phyloP scores from a whole-genome alignment of 2,797 vertebrate species.

The Buceros bicornis region DNA sequence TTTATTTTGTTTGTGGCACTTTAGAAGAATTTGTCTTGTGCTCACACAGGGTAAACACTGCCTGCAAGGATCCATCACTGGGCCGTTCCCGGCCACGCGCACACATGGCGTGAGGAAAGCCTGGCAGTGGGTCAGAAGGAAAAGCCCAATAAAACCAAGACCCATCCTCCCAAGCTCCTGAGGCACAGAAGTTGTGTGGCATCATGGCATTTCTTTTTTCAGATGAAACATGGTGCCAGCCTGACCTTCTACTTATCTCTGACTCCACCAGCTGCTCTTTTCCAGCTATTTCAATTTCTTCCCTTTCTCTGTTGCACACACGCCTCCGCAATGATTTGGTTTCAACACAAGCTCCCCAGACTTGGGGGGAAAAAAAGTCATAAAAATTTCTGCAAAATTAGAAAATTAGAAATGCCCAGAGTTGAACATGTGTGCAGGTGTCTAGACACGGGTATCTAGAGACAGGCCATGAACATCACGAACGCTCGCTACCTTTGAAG shows the following conservation, averaged over 20 bases:
- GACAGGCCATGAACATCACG: background rate
- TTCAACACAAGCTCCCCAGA: background rate
- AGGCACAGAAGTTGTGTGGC: slow-evolving; percentile 51
- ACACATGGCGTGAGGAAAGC: background rate
- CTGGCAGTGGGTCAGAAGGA: background rate
- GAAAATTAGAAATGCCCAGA: background rate
- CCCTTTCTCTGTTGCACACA: background rate
- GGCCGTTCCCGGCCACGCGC: rapidly evolving
- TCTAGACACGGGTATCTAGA: background rate
- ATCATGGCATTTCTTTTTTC: background rate
- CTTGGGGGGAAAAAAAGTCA: background rate
- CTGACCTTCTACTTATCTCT: background rate
- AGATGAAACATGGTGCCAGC: background rate
- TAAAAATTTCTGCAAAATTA: background rate
- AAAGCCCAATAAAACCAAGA: background rate
- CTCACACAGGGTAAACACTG: background rate
- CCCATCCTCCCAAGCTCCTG: background rate
- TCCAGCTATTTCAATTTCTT: background rate
- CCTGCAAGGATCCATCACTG: background rate
- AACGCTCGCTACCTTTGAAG: background rate
- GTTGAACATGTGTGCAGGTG: background rate
- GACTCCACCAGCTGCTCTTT: background rate
- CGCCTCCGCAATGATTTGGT: background rate
- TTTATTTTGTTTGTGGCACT: background rate
- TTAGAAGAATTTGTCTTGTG: background rate